Evolutionary conservation across 2,113 vertebrate genomes (phyloP), one percentile per base, ranked within the genome.

Genomic region (Catagonus wagneri): DNA sequence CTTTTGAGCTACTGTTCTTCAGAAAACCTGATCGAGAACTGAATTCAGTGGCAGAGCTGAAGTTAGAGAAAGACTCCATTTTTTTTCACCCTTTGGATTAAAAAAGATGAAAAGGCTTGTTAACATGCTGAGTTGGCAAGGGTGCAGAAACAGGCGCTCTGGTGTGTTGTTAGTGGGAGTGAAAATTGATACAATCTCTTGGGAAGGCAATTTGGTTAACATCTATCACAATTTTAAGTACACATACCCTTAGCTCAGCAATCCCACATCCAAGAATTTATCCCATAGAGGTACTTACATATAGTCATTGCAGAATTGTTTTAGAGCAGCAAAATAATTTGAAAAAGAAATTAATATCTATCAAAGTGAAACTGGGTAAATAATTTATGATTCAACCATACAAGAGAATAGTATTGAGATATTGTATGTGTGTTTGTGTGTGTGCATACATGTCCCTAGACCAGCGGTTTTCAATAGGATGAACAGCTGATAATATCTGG

Each of bases 31-130:
- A 80, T 74, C 65, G 78, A 83, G 74, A 78, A 81, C 29, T 61
- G 19, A 90, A 60, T 27, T 54, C 75, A 92, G 39, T 5, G 4
- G 79, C 83, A 76, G 56, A 79, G 69, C 25, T 22, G 72, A 87
- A 36, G 25, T 86, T 69, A 93, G 25, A 44, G 20, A 79, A 95
- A 65, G 60, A n/a, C 3, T 34, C 14, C 1, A 8, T 32, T 90
- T 88, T 90, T 88, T 86, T 83, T 93, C 12, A 68, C 19, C 50
- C 89, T 91, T 50, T 44, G 17, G 20, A 83, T 39, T 75, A 12
- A 92, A 79, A 94, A 85, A 83, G 58, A 81, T 91, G n/a, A 83
- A 94, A 94, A 71, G 54, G 7, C 39, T 65, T 93, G 68, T 63
- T 69, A 94, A 60, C 54, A 69, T 3, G 3, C 52, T n/a, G 71